A percentile compares a stretch with the other conserved stretches of the same genome.
Evolutionary conservation across 2,888 invertebrate genomes (phyloP).

Genomic region (Acleris laterana): DNA sequence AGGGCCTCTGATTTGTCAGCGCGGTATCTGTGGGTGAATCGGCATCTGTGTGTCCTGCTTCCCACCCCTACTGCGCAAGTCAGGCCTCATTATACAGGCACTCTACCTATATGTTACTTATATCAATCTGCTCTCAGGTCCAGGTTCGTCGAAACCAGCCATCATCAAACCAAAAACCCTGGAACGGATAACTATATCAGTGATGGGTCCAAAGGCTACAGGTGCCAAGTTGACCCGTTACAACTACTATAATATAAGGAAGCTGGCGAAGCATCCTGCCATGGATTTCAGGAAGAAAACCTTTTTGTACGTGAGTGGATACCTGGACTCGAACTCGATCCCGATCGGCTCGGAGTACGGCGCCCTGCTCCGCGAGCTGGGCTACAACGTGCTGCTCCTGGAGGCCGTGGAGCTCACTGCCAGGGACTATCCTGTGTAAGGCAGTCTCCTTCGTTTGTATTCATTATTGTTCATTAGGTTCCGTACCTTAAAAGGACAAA

Average conservation of each 20-base stretch:
- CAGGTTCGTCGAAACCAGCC: slow-evolving; percentile 52
- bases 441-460: slow-evolving; percentile 19
- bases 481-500: no score
- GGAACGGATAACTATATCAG: slow-evolving; percentile 51
- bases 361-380: slow-evolving; percentile 51
- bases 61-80: no score
- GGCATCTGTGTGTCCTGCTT: no score
- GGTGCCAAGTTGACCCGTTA: slow-evolving; percentile 49
- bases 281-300: slow-evolving; percentile 57
- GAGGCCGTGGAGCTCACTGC: slow-evolving; percentile 61
- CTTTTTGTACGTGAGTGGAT: slow-evolving; percentile 63
- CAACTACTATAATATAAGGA: slow-evolving; percentile 59
- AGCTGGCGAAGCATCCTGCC: slow-evolving; percentile 52
- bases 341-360: slow-evolving; percentile 48
- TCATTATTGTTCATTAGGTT: no score
- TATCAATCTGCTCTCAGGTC: slow-evolving; percentile 52
- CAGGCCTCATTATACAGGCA: no score
- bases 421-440: slow-evolving; percentile 65
- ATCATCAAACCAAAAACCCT: slow-evolving; percentile 56
- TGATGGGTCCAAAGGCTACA: slow-evolving; percentile 44
- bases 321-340: slow-evolving; percentile 58
- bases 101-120: no score
- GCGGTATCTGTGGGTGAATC: no score
- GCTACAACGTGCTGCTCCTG: slow-evolving; percentile 61
- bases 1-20: no score